Conservation (phyloP, 2,113 vertebrate species). For the Barbus barbus region DNA sequence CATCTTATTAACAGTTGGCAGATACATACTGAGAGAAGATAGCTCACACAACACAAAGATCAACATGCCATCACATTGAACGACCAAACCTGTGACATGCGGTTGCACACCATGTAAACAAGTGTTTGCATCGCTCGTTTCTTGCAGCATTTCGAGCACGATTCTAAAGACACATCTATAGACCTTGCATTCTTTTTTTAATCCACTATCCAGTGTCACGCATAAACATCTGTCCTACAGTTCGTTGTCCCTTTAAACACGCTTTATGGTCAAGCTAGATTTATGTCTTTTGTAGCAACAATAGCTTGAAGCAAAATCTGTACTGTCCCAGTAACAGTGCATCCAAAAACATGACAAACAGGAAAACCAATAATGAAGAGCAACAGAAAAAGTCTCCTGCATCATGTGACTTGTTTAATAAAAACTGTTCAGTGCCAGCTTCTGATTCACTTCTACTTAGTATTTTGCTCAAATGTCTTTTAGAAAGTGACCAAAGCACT, state of each 20-base stretch:
- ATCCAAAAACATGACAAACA: background rate
- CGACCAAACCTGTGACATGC: background rate
- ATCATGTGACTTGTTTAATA: background rate
- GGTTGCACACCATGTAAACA: background rate
- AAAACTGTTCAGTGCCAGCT: background rate
- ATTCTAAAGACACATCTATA: background rate
- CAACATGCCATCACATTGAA: background rate
- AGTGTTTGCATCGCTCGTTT: too few relatives aligned
- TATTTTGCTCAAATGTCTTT: background rate
- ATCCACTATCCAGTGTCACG: background rate
- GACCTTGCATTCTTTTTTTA: background rate
- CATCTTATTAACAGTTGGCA: background rate
- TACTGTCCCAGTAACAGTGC: background rate
- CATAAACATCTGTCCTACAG: background rate
- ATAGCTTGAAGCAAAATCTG: slow-evolving; percentile 4
- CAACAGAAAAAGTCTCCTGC: background rate
- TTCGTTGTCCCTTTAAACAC: background rate
- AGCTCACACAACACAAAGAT: background rate
- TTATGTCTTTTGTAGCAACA: background rate
- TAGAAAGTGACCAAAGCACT: background rate
- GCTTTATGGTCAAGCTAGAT: background rate
- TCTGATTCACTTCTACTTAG: background rate
- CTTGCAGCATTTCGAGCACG: too few relatives aligned
- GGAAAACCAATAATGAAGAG: background rate
- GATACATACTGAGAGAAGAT: background rate